phyloP scores from a whole-genome alignment of 2,797 vertebrate species.

The Enteromius mattozi region DNA sequence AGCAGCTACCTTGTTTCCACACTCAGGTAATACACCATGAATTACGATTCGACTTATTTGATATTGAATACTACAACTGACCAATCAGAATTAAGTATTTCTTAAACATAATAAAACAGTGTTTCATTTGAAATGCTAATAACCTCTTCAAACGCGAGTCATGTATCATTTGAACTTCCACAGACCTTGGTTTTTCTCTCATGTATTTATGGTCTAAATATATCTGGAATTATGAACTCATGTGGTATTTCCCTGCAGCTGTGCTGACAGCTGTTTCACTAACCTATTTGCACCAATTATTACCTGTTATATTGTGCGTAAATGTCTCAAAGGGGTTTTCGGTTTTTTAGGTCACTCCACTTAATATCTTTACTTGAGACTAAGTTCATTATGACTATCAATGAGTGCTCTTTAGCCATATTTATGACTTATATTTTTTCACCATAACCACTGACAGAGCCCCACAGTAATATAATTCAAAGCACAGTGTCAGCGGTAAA shows the following conservation, averaged over 20 bases:
- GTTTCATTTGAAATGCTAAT: neutral
- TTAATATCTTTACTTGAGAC: neutral
- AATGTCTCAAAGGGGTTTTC: neutral
- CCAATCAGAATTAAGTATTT: neutral
- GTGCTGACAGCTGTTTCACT: slow-evolving; percentile 16
- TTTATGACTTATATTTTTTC: neutral
- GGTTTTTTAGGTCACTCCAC: neutral
- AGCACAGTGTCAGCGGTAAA: neutral
- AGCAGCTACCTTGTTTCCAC: slow-evolving; percentile 78
- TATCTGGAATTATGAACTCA: slow-evolving; percentile 13
- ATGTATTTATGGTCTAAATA: slow-evolving; percentile 4
- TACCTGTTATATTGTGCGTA: neutral
- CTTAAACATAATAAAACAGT: neutral
- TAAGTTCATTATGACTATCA: slow-evolving; percentile 8
- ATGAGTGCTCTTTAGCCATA: neutral
- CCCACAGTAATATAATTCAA: neutral
- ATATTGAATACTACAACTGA: neutral
- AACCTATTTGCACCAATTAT: neutral
- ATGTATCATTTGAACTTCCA: neutral
- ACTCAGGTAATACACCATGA: slow-evolving; percentile 73
- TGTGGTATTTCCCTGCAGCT: slow-evolving; percentile 20
- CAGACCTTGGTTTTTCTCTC: neutral
- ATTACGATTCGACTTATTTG: neutral
- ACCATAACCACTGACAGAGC: neutral
- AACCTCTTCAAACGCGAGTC: neutral